Conservation (phyloP, 2,797 vertebrate species). For the Salmo trutta region DNA sequence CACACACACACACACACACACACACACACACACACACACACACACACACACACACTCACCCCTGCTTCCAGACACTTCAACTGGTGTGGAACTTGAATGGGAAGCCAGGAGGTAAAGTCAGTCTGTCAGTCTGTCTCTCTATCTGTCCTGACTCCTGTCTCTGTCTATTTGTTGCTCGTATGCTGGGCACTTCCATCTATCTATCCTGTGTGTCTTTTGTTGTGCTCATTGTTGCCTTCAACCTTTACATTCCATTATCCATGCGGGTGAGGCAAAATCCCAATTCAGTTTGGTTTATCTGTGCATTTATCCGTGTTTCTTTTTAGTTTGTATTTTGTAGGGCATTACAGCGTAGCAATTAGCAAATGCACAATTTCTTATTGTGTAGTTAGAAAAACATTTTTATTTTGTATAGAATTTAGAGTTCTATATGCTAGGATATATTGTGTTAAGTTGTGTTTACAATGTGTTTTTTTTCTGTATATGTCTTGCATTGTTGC, state of each 20-base stretch:
- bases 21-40: no score
- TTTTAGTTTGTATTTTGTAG: neutral
- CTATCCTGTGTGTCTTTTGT: constrained; percentile 27
- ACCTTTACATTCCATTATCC: constrained; percentile 59
- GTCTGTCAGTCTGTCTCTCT: constrained; percentile 28
- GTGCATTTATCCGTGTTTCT: no score
- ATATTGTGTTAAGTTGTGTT: no score
- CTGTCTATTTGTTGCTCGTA: no score
- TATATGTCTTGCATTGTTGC: no score
- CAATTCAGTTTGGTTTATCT: neutral
- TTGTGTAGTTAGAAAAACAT: no score
- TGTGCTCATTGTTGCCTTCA: constrained; percentile 56
- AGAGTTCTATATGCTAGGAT: no score
- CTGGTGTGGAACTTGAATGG: neutral
- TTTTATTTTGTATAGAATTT: no score
- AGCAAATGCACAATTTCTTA: no score
- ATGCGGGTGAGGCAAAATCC: neutral
- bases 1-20: no score
- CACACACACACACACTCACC: neutral
- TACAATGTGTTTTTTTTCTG: no score
- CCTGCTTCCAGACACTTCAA: neutral
- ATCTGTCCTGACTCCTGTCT: constrained; percentile 25
- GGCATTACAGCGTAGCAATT: neutral
- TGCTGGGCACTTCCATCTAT: no score
- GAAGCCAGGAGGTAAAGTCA: neutral